phyloP scores from a whole-genome alignment of 2,888 invertebrate species.

The Vannuccia rotundouncinata region DNA sequence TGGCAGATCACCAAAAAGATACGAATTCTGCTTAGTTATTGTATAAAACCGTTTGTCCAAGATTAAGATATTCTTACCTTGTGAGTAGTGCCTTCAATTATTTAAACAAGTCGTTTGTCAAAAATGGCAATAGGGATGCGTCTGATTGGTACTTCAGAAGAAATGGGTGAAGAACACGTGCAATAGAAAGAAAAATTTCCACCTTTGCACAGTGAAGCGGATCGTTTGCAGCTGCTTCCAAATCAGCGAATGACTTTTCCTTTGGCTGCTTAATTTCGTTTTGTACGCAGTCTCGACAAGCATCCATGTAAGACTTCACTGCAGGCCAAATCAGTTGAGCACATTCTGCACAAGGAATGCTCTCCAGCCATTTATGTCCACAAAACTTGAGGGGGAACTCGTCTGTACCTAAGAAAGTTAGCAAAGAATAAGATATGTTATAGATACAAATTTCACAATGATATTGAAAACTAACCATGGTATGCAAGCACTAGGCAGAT shows the following conservation, averaged over 20 bases:
- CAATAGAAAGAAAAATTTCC: background rate
- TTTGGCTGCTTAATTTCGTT: background rate
- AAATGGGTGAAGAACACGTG: background rate
- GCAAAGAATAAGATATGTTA: background rate
- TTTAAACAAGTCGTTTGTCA: background rate
- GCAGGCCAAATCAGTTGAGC: background rate
- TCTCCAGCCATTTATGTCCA: background rate
- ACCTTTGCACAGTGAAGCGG: background rate
- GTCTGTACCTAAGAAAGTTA: background rate
- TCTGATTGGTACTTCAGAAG: background rate
- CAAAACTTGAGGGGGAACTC: background rate
- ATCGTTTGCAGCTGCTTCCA: background rate
- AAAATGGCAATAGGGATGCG: background rate
- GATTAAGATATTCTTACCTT: background rate
- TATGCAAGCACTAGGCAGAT: too few species aligned
- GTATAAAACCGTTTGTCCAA: background rate
- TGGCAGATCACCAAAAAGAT: background rate
- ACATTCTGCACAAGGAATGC: background rate
- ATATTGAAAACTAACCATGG: too few species aligned
- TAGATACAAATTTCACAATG: background rate
- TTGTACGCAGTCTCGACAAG: background rate
- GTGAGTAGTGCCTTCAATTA: background rate
- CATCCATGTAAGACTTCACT: background rate
- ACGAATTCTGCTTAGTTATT: background rate
- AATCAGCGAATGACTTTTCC: background rate